Conservation (phyloP, 2,888 invertebrate species). For the Bombyx huttoni region DNA sequence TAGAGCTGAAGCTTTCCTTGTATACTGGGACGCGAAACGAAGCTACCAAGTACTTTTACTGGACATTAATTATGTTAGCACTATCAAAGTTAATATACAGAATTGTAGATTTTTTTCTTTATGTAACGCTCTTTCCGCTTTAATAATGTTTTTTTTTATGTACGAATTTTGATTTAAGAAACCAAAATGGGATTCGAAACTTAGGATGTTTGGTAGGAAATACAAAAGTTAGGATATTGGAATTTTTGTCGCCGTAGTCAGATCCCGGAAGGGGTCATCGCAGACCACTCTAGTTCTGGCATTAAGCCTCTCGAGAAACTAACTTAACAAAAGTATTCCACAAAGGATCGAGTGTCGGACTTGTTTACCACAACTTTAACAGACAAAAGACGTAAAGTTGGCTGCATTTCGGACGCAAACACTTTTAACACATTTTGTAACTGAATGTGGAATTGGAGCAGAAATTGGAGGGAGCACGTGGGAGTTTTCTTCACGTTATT, state of each 20-base stretch:
- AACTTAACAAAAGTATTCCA: conserved; percentile 54
- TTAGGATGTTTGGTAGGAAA: neutral
- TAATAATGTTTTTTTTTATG: too few species aligned
- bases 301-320: conserved; percentile 37
- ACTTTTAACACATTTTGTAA: neutral
- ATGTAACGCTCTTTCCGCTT: too few species aligned
- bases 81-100: too few species aligned
- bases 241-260: neutral
- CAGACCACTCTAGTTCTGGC: conserved; percentile 31
- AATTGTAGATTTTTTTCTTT: too few species aligned
- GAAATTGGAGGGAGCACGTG: neutral
- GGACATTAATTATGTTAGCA: too few species aligned
- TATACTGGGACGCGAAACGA: too few species aligned
- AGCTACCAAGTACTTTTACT: too few species aligned
- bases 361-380: conserved; percentile 52
- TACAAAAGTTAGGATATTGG: neutral
- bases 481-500: too few species aligned
- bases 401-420: neutral
- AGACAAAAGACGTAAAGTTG: conserved; percentile 35
- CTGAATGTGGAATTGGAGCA: neutral
- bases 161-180: neutral
- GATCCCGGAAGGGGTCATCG: conserved; percentile 17
- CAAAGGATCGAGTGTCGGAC: conserved; percentile 64
- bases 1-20: too few species aligned
- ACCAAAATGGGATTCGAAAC: neutral